Conservation (phyloP, 1,140 invertebrate species). For the Bilobella aurantiaca region DNA sequence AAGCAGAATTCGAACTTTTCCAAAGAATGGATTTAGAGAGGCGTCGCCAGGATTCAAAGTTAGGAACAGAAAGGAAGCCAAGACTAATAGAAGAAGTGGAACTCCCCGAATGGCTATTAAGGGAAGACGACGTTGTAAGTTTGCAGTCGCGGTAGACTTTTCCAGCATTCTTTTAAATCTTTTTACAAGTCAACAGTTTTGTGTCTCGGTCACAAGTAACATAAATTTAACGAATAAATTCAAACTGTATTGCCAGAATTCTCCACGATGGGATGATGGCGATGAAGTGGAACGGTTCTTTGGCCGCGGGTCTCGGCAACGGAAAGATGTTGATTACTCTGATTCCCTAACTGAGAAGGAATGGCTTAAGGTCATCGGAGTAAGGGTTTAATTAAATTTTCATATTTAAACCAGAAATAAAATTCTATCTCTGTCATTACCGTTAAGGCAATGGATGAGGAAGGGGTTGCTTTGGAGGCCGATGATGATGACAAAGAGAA, state of each 20-base stretch:
- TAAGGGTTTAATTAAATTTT: slow-evolving; percentile 12
- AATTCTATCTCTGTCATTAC: neutral
- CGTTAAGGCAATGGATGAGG: slow-evolving; percentile 28
- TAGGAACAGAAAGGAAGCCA: slow-evolving; percentile 44
- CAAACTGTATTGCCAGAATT: too few species aligned
- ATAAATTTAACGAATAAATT: too few species aligned
- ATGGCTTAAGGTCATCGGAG: slow-evolving; percentile 48
- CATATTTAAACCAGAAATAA: neutral
- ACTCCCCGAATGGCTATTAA: slow-evolving; percentile 51
- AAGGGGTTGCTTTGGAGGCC: slow-evolving; percentile 32
- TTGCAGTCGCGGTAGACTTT: neutral
- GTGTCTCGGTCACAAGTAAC: too few species aligned
- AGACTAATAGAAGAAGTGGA: slow-evolving; percentile 55
- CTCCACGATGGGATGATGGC: slow-evolving; percentile 24
- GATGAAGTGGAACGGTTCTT: slow-evolving; percentile 37
- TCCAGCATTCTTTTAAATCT: neutral
- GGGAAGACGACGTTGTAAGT: slow-evolving; percentile 50
- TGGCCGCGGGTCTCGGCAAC: slow-evolving; percentile 46
- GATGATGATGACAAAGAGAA: slow-evolving; percentile 13
- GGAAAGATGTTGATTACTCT: slow-evolving; percentile 60
- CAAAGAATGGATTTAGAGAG: slow-evolving; percentile 57
- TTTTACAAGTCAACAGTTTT: too few species aligned
- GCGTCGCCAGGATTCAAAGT: slow-evolving; percentile 44
- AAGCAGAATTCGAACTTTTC: slow-evolving; percentile 57
- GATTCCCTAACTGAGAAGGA: slow-evolving; percentile 56